A percentile compares a stretch with the other conserved stretches of the same genome.
Conservation (phyloP, 2,888 invertebrate genomes). For the Nomada ruficornis region DNA sequence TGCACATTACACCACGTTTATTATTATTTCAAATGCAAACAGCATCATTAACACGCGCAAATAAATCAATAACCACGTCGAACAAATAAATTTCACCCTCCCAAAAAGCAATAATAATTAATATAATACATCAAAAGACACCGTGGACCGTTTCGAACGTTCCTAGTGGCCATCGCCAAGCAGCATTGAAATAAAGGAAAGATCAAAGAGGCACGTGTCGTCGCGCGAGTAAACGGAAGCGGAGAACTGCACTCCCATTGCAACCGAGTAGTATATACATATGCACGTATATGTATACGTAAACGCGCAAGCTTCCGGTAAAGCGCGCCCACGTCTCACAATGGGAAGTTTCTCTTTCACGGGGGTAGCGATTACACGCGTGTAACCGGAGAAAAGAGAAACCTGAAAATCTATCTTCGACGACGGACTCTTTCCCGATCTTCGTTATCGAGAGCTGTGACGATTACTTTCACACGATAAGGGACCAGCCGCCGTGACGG, state of each 20-base stretch:
- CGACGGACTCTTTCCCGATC: constrained; percentile 28
- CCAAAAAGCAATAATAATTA: no score
- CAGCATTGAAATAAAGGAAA: neutral
- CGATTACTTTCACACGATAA: constrained; percentile 65
- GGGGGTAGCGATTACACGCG: constrained; percentile 53
- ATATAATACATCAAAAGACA: no score
- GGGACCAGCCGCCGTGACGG: constrained; percentile 47
- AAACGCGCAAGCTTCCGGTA: constrained; percentile 54
- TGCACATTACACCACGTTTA: no score
- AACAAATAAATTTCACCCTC: no score
- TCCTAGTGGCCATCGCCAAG: no score
- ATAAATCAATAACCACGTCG: no score
- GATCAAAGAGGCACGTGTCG: neutral
- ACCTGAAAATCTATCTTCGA: constrained; percentile 57
- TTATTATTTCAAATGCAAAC: no score
- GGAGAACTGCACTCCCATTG: constrained; percentile 43
- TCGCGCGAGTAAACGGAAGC: neutral
- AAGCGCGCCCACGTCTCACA: constrained; percentile 32
- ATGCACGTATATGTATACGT: no score
- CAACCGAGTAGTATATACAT: neutral
- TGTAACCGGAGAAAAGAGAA: constrained; percentile 57
- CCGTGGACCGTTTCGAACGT: no score
- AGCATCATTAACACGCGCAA: no score
- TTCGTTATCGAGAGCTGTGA: constrained; percentile 61
- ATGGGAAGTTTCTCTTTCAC: constrained; percentile 61